Conservation (phyloP, 1,140 invertebrate genomes). For the Adoxophyes honmai region DNA sequence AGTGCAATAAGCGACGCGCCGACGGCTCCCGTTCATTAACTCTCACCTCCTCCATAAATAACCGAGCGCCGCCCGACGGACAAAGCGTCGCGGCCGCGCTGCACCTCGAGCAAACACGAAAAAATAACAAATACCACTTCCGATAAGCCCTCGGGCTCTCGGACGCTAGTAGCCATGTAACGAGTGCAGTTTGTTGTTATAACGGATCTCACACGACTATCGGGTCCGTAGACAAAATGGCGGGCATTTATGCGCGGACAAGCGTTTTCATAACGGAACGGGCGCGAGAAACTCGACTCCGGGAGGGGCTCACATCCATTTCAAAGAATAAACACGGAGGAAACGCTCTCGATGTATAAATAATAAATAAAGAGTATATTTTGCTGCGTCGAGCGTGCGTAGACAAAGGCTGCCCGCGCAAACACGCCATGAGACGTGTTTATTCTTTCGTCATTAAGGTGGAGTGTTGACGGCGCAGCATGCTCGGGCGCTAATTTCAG, state of each 20-base stretch:
- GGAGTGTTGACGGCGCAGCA: conserved; percentile 49
- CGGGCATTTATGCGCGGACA: conserved; percentile 37
- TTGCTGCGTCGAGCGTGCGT: conserved; percentile 52
- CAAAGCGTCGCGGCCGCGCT: conserved; percentile 19
- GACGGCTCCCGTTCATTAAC: conserved; percentile 61
- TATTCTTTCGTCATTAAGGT: conserved; percentile 67
- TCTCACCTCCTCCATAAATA: conserved; percentile 57
- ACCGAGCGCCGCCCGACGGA: conserved; percentile 29
- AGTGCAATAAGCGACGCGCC: conserved; percentile 66
- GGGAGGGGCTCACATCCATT: conserved; percentile 59
- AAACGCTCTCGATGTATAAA: conserved; percentile 67
- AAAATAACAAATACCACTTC: conserved; percentile 39
- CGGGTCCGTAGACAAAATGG: conserved; percentile 36
- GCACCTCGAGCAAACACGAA: conserved; percentile 34
- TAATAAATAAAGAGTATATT: conserved; percentile 69
- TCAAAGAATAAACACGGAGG: conserved; percentile 63
- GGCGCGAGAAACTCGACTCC: conserved; percentile 25
- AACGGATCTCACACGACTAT: conserved; percentile 39
- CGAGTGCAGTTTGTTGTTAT: conserved; percentile 40
- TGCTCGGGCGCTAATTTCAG: conserved; percentile 60
- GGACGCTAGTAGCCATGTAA: conserved; percentile 28
- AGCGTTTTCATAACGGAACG: conserved; percentile 49
- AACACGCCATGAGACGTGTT: conserved; percentile 54
- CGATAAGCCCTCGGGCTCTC: conserved; percentile 17
- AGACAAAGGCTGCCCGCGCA: conserved; percentile 61